Evolutionary conservation across 2,113 vertebrate genomes (phyloP), one percentile per base, ranked within the genome.

Genomic region (Nerophis ophidion): DNA sequence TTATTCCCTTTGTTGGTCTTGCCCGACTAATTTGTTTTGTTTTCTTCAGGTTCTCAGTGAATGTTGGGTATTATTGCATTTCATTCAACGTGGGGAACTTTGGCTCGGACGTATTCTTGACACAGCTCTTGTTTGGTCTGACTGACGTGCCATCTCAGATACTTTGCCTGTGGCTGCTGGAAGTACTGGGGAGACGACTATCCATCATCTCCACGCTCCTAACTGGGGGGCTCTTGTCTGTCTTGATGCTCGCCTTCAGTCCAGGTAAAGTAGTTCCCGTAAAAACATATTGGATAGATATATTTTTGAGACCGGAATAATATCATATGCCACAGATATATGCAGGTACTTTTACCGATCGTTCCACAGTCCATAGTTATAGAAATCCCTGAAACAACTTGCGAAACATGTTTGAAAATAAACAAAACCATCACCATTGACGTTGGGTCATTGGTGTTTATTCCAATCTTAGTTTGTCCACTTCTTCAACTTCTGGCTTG

Each of bases 41-140:
- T 33, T 48, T 63, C 40, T 58, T 7, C 54, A 93, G 91, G 89
- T 90, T 91, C 63, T 72, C 81, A 0, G 2, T 88, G 7, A 85
- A 84, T 35, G 64, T 89, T 19, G 44, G 67, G 50, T 90, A 86
- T 62, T 82, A 63, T 4, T 83, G 73, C 7, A 60, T 92, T 65
- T 77, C 33, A 5, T 60, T 87, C 12, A 89, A 81, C 17, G 51
- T 89, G 38, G 83, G 51, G 6, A 79, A 82, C 1, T 74, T 84
- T 1, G 86, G 77, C 7, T 0, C 82, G 65, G 52, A 71, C 67
- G 50, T 83, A 36, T 77, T 87, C 48, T 6, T 87, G 55, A 80
- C 68, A 0, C 74, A 86, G 48, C 5, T 83, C 0, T 2, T 89
- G 2, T 88, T 83, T 0, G 70, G 82, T 19, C 14, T 84, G 1